Base-by-base conservation (phyloP, 2,113 vertebrate species). In the Leuciscus idus region DNA sequence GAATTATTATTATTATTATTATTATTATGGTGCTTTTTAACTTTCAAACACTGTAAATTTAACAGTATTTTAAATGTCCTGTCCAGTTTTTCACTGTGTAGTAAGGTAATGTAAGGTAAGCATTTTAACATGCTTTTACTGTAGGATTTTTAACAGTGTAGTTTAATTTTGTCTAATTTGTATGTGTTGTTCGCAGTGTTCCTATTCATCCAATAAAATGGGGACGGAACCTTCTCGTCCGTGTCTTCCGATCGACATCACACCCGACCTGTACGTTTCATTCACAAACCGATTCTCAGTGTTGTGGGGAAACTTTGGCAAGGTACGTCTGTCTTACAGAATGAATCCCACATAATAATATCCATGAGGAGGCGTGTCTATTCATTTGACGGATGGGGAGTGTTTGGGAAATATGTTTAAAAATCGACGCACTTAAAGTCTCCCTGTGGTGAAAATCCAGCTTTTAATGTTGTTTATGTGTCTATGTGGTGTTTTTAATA, bases 201-300 rank as follows among this genome's bases (percentile, higher is more conserved):
- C 96, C 87, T 97, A 96, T 64, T 95, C 95, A 3, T 96, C 96
- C 0, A 95, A 94, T 80, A 96, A 96, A 89, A 95, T 94, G 0
- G 95, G 95, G 0, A 94, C 95, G 85, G 96, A 97, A 68, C 96
- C 96, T 5, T 96, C 96, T 86, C 90, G 95, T 62, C 96, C 96
- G 4, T 97, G 96, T 89, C 93, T 95, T 11, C 96, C 96, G 77
- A 96, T 97, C 92, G 95, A 97, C 94, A 94, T 97, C 89, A 97
- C 96, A 4, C 94, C 96, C 52, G 95, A 94, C 88, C 93, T 97
- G 92, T 95, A 96, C 88, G 85, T 95, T 87, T 93, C 93, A 0
- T 93, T 94, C 21, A 95, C 94, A 89, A 96, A 96, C 86, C 93
- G 93, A 66, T 93, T 96, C 90, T 95, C 95, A 0, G 92, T 96